Percentiles rank a stretch among this genome's conserved stretches.
Conservation (phyloP, 1,140 invertebrate species). For the Papilio helenus region DNA sequence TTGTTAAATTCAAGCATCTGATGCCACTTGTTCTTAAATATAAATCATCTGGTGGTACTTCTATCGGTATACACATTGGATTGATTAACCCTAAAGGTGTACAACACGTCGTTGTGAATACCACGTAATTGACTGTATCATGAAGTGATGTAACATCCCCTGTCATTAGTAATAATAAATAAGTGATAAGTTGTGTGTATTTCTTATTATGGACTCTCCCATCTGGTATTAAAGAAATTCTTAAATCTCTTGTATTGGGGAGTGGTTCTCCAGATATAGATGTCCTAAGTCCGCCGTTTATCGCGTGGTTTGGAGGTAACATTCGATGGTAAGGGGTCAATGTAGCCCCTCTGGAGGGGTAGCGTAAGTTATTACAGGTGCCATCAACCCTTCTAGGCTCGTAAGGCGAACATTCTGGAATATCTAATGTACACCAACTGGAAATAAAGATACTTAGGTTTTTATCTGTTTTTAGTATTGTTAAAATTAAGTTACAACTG, state of each 20-base stretch:
- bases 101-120: slow-evolving; percentile 46
- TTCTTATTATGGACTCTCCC: slow-evolving; percentile 31
- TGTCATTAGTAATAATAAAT: slow-evolving; percentile 21
- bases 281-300: background rate
- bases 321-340: slow-evolving; percentile 43
- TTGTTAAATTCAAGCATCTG: slow-evolving; percentile 52
- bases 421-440: slow-evolving; percentile 47
- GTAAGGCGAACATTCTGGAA: slow-evolving; percentile 46
- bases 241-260: background rate
- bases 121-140: slow-evolving; percentile 49
- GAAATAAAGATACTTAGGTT: background rate
- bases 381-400: slow-evolving; percentile 53
- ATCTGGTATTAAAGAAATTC: background rate
- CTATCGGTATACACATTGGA: slow-evolving; percentile 44
- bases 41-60: slow-evolving; percentile 45
- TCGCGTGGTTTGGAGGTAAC: slow-evolving; percentile 8
- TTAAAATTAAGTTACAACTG: too few species aligned
- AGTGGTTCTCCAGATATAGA: slow-evolving; percentile 10
- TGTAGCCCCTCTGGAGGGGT: slow-evolving; percentile 48
- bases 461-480: too few species aligned
- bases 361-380: slow-evolving; percentile 48
- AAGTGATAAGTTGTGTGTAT: slow-evolving; percentile 13
- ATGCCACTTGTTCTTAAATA: slow-evolving; percentile 46
- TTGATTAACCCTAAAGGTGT: slow-evolving; percentile 28
- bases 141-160: slow-evolving; percentile 21